Evolutionary conservation across 2,797 vertebrate genomes (phyloP), one percentile per base, ranked within the genome.

Genomic region (Anabas testudineus): DNA sequence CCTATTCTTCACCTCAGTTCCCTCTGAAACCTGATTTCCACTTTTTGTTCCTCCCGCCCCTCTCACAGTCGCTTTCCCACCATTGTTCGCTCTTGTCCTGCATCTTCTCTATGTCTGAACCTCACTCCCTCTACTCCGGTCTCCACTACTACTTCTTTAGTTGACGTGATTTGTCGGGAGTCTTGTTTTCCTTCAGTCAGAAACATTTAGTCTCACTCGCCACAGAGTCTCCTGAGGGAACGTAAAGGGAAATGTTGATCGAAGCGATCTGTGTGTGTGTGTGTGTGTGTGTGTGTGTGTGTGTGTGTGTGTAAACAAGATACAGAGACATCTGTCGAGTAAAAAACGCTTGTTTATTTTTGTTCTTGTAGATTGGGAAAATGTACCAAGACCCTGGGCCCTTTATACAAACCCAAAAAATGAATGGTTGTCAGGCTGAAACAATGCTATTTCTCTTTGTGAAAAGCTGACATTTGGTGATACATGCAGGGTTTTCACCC

Each of bases 101-200:
- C 42, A 39, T 42, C 60, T 68, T 76, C 53, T 54, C n/a, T 53
- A 52, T 57, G 13, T 42, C 28, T 60, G 43, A 61, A 56, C 46
- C 47, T 14, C 45, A 6, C 16, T 47, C 34, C 36, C 12, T 49
- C 22, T 21, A 59, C 46, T 19, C 24, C 3, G 32, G n/a, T 54
- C 43, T 68, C 65, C 16, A 7, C 32, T 8, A 0, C 53, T 68
- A 53, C 4, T 3, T 60, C 66, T 75, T 49, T 55, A 64, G 75
- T 62, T 64, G 61, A 67, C 80, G 68, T 80, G 61, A 82, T 71
- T 74, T 71, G 52, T 71, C 62, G 75, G 49, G 58, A 69, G 48
- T 76, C 63, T 67, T 78, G 65, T 64, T 84, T 86, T 74, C 49
- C 22, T 72, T 58, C 43, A 9, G 56, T 78, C 73, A 68, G 53